phyloP scores from a whole-genome alignment of 1,140 invertebrate genomes.

The Pogonomyrmex californicus region DNA sequence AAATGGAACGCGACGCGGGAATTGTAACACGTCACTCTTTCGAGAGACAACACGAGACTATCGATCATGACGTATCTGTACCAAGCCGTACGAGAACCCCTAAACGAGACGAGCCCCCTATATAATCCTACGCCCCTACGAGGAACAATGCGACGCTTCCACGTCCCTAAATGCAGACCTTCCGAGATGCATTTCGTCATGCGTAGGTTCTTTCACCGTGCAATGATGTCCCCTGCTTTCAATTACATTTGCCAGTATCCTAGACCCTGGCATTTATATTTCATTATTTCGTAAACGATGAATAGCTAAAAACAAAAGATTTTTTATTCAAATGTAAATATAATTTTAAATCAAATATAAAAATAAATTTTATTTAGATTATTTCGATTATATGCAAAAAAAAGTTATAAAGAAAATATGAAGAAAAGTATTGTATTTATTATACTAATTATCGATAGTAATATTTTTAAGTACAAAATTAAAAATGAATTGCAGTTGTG shows the following conservation, averaged over 20 bases:
- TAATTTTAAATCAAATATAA: not conserved
- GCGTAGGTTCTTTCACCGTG: conserved; percentile 68
- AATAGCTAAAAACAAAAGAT: not conserved
- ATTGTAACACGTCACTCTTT: conserved; percentile 76
- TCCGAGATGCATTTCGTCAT: conserved; percentile 79
- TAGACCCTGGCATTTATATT: conserved; percentile 1
- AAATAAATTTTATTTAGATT: not conserved
- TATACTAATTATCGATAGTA: not conserved
- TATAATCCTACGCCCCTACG: conserved; percentile 81
- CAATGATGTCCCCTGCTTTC: conserved; percentile 60
- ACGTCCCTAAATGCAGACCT: conserved; percentile 72
- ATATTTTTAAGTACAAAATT: not conserved
- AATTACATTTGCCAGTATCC: conserved; percentile 44
- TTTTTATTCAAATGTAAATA: not conserved
- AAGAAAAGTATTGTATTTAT: not conserved
- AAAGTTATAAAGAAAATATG: not conserved
- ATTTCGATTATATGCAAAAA: not conserved
- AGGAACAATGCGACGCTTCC: conserved; percentile 81
- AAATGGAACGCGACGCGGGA: conserved; percentile 35
- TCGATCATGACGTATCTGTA: conserved; percentile 83
- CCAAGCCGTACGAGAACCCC: conserved; percentile 76
- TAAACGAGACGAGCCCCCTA: conserved; percentile 74
- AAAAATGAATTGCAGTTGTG: not conserved
- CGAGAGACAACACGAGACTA: conserved; percentile 77
- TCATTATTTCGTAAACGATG: conserved; percentile 4